Percentiles rank a stretch among this genome's conserved stretches.
Evolutionary conservation across 2,113 vertebrate species (phyloP).

Genomic region (Prochilodus magdalenae): DNA sequence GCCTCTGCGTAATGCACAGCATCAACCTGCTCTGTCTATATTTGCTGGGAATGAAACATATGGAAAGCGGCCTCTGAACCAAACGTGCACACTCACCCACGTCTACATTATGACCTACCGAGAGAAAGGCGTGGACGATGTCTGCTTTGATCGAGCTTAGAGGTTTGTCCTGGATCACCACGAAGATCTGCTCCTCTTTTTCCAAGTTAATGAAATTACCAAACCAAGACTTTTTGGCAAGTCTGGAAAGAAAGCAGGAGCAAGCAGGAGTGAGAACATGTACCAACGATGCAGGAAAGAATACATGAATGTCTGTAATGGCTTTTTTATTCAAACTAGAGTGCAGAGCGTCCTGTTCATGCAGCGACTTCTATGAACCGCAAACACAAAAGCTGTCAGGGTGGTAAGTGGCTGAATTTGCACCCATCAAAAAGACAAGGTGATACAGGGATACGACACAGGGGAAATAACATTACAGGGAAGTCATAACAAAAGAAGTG

Average conservation of each 20-base stretch:
- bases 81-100: not conserved
- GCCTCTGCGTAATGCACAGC: too few species aligned
- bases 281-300: too few species aligned
- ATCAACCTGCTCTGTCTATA: too few species aligned
- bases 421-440: not conserved
- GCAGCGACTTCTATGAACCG: not conserved
- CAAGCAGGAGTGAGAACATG: not conserved
- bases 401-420: not conserved
- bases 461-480: conserved; percentile 24
- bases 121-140: conserved; percentile 97
- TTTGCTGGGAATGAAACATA: too few species aligned
- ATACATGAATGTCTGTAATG: not conserved
- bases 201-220: conserved; percentile 98
- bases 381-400: not conserved
- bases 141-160: conserved; percentile 98
- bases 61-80: too few species aligned
- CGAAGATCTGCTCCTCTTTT: conserved; percentile 98
- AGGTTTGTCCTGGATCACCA: conserved; percentile 96
- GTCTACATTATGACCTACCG: conserved; percentile 77
- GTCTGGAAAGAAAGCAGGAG: conserved; percentile 71
- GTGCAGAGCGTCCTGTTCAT: too few species aligned
- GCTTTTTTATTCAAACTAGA: not conserved
- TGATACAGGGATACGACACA: not conserved
- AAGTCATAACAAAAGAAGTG: conserved; percentile 20
- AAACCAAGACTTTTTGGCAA: conserved; percentile 99